Conservation (phyloP, 1,140 invertebrate species). For the Danaus melanippus region DNA sequence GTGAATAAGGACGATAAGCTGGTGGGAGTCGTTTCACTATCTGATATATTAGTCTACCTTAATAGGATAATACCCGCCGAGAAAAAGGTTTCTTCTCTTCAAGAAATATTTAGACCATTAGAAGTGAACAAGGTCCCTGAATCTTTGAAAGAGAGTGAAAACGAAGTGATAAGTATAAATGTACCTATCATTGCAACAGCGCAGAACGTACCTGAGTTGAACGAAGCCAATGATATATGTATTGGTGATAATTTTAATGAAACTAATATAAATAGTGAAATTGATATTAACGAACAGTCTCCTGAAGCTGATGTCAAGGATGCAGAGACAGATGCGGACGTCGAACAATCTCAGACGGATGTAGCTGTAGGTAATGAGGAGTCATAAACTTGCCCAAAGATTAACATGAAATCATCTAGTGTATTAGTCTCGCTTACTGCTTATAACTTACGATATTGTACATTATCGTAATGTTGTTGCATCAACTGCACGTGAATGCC, state of each 20-base stretch:
- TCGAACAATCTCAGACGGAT: background rate
- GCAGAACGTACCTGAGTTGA: constrained; percentile 40
- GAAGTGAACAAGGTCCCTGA: constrained; percentile 64
- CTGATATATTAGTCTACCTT: constrained; percentile 66
- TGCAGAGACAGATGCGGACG: constrained; percentile 24
- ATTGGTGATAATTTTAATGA: constrained; percentile 20
- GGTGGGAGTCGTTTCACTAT: constrained; percentile 61
- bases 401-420: constrained; percentile 50
- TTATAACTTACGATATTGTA: constrained; percentile 51
- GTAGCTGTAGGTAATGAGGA: constrained; percentile 9
- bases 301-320: constrained; percentile 34
- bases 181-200: constrained; percentile 40
- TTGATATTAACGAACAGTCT: constrained; percentile 25
- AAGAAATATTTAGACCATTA: constrained; percentile 63
- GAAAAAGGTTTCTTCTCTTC: constrained; percentile 61
- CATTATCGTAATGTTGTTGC: constrained; percentile 49
- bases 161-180: constrained; percentile 56
- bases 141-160: constrained; percentile 55
- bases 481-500: constrained; percentile 65
- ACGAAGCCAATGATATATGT: constrained; percentile 25
- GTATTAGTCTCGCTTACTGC: constrained; percentile 61
- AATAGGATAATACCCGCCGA: constrained; percentile 65
- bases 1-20: constrained; percentile 65
- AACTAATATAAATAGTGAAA: constrained; percentile 15
- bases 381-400: constrained; percentile 43